phyloP scores from a whole-genome alignment of 2,797 vertebrate species.

The Leucoraja ocellata region DNA sequence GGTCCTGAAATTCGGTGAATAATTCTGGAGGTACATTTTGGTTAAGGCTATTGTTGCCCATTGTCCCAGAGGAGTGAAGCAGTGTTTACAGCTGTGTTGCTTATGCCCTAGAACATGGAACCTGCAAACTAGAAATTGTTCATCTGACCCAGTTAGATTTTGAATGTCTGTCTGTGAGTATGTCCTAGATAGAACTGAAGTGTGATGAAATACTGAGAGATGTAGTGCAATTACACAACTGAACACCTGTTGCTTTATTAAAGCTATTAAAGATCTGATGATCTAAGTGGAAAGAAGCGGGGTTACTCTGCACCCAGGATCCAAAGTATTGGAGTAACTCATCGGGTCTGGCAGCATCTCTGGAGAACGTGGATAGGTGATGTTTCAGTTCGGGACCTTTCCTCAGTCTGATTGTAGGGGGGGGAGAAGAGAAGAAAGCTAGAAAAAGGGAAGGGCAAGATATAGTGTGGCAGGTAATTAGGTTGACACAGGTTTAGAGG shows the following conservation, averaged over 20 bases:
- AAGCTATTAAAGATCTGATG: background rate
- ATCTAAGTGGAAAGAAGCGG: background rate
- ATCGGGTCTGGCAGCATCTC: no score
- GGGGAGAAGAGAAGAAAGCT: no score
- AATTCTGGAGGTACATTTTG: slow-evolving; percentile 6
- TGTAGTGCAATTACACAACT: background rate
- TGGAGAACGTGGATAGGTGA: no score
- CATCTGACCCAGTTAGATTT: slow-evolving; percentile 17
- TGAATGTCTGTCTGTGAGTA: background rate
- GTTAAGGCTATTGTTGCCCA: background rate
- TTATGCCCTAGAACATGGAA: background rate
- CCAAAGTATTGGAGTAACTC: no score
- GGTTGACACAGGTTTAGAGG: no score
- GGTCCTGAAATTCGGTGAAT: background rate
- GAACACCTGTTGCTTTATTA: background rate
- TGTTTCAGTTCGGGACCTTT: no score
- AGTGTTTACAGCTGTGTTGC: background rate
- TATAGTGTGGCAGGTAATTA: no score
- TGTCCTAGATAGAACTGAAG: slow-evolving; percentile 16
- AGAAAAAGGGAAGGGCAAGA: no score
- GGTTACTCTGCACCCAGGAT: background rate
- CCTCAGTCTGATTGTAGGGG: no score
- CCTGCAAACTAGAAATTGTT: background rate
- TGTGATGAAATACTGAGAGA: slow-evolving; percentile 4
- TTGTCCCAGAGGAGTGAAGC: background rate